Conservation (phyloP, 1,140 invertebrate genomes). For the Nomia melanderi region DNA sequence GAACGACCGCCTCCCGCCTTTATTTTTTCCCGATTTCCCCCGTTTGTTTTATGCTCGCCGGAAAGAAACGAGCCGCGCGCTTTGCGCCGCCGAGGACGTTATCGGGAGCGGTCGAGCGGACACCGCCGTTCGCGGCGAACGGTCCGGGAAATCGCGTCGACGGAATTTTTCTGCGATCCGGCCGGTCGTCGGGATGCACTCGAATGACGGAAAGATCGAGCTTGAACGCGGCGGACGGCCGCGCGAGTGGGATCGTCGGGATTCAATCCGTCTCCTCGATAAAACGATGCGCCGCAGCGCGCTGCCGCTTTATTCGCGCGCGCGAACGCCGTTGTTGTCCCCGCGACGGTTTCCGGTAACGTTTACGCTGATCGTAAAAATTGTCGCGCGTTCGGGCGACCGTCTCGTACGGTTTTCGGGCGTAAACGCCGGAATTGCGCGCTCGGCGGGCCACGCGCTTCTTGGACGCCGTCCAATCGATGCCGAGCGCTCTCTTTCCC, state of each 20-base stretch:
- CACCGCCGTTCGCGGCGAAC: background rate
- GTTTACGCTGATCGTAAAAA: background rate
- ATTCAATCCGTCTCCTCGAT: no score
- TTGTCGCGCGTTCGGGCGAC: no score
- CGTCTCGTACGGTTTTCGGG: background rate
- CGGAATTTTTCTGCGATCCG: no score
- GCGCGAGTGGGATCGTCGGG: no score
- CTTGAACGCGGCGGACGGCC: no score
- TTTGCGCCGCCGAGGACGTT: background rate
- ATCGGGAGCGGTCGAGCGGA: background rate
- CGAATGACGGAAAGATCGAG: no score
- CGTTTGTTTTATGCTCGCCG: constrained; percentile 27
- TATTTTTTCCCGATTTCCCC: constrained; percentile 37
- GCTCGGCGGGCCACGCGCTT: background rate
- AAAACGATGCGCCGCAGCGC: no score
- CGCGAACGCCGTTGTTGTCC: no score
- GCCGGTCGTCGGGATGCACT: no score
- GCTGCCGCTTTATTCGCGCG: no score
- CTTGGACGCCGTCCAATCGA: constrained; percentile 2
- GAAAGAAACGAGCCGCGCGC: constrained; percentile 30
- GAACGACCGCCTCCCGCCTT: constrained; percentile 39
- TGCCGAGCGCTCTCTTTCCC: background rate
- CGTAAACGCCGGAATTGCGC: background rate
- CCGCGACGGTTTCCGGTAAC: constrained; percentile 2
- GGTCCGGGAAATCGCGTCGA: no score